phyloP scores from a whole-genome alignment of 2,888 invertebrate genomes.

The Coleophora flavipennella region DNA sequence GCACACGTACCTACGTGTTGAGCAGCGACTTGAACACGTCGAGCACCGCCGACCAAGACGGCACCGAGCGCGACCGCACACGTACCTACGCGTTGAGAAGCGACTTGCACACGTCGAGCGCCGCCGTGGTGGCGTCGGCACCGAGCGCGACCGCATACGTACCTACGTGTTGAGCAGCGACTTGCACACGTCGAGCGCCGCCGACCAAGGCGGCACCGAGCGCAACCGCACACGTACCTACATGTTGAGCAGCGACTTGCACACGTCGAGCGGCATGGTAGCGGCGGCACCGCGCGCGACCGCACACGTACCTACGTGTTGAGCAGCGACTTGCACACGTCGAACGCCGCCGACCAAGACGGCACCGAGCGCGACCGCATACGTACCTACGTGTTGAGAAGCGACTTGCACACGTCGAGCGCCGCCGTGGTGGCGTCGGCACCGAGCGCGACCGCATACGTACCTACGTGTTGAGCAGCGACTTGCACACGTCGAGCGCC shows the following conservation, averaged over 20 bases:
- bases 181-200: conserved; percentile 96
- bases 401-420: conserved; percentile 96
- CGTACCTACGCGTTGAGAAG: conserved; percentile 92
- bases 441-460: conserved; percentile 90
- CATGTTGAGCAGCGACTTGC: conserved; percentile 90
- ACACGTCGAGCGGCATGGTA: conserved; percentile 93
- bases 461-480: conserved; percentile 79
- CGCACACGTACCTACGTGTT: conserved; percentile 83
- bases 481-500: conserved; percentile 96
- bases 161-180: conserved; percentile 97
- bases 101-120: conserved; percentile 97
- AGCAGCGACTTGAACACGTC: no score
- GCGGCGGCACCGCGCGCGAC: conserved; percentile 96
- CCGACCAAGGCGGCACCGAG: conserved; percentile 95
- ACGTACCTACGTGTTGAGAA: no score
- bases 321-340: no score
- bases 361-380: no score
- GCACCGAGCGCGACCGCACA: no score
- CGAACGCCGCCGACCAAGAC: no score
- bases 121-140: conserved; percentile 95
- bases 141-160: conserved; percentile 89
- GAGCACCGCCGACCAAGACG: no score
- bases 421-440: conserved; percentile 96
- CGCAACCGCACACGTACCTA: no score
- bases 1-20: no score